These are phyloP conservation scores for Aleiodes leptofemur DNA, from an alignment of 2,888 invertebrate genomes.

Conservation along the genomic window DNA sequence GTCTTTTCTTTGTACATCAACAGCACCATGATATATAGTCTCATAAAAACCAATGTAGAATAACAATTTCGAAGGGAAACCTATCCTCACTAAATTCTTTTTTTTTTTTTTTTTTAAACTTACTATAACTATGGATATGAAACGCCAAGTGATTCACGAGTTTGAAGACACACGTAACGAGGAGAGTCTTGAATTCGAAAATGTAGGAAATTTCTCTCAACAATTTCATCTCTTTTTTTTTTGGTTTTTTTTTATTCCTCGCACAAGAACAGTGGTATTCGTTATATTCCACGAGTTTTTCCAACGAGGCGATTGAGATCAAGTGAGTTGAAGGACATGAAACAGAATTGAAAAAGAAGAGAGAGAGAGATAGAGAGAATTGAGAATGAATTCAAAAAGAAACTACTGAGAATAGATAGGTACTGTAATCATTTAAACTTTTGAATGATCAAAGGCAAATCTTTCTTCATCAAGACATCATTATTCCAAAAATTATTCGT, in stretches of 20 bases:
- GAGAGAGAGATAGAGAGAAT: neutral
- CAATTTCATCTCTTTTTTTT: conserved; percentile 26
- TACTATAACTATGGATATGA: conserved; percentile 20
- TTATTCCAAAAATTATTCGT: no score
- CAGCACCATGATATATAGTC: no score
- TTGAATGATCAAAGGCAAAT: no score
- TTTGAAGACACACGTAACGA: conserved; percentile 55
- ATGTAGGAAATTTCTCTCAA: conserved; percentile 13
- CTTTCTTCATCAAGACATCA: no score
- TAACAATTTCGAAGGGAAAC: no score
- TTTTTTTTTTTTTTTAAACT: neutral
- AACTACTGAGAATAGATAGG: no score
- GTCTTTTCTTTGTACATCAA: no score
- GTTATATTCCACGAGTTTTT: conserved; percentile 13
- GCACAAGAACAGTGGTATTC: conserved; percentile 30
- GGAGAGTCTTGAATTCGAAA: conserved; percentile 23
- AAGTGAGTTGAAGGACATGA: conserved; percentile 21
- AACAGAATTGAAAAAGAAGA: conserved; percentile 2
- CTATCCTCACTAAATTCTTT: no score
- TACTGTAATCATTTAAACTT: no score
- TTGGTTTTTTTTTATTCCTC: no score
- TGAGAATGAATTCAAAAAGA: no score
- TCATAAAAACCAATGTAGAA: no score
- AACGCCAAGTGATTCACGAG: conserved; percentile 56
- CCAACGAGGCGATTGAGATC: conserved; percentile 10